phyloP scores from a whole-genome alignment of 1,140 invertebrate genomes.

The Formica selysi region DNA sequence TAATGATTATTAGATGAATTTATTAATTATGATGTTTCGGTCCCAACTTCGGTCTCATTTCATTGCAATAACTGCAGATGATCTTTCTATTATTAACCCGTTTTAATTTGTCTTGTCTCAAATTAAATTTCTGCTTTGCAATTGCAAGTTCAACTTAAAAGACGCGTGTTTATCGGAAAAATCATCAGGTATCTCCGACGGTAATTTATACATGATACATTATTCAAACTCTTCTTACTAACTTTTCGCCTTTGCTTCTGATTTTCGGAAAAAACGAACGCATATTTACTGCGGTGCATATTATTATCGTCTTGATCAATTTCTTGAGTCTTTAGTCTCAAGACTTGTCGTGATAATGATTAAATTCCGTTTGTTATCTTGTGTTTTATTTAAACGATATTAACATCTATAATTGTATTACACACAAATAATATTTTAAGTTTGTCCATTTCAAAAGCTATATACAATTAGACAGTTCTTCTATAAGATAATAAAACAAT shows the following conservation, averaged over 20 bases:
- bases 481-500: background rate
- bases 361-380: background rate
- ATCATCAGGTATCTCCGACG: background rate
- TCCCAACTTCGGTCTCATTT: too few species aligned
- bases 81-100: too few species aligned
- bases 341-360: background rate
- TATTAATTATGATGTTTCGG: too few species aligned
- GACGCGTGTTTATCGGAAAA: background rate
- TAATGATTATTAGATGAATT: too few species aligned
- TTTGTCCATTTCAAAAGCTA: background rate
- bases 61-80: too few species aligned
- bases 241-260: background rate
- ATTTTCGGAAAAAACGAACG: constrained; percentile 5
- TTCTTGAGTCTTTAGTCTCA: background rate
- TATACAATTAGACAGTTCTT: background rate
- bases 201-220: constrained; percentile 31
- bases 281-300: background rate
- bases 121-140: background rate
- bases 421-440: too few species aligned
- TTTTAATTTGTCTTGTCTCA: too few species aligned
- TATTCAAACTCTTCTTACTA: constrained; percentile 33
- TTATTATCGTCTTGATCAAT: background rate
- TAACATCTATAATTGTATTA: background rate
- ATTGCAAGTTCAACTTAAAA: background rate
- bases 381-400: background rate